A percentile compares a stretch with the other conserved stretches of the same genome.
Conservation (phyloP, 2,113 vertebrate genomes). For the Hippocampus abdominalis region DNA sequence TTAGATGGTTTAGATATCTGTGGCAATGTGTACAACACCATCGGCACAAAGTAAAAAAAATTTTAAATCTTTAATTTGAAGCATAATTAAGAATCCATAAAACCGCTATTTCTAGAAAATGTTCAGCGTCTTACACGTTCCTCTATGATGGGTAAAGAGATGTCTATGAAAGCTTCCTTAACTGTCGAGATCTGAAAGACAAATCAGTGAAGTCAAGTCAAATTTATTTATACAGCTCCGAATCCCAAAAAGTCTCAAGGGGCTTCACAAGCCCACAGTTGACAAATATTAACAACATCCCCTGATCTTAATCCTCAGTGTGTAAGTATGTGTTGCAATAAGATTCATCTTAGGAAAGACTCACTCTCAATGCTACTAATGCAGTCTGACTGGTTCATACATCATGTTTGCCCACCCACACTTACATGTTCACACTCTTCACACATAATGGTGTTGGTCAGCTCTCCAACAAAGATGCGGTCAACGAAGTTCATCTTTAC, state of each 20-base stretch:
- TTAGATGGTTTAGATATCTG: constrained; percentile 90
- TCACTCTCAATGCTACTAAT: background rate
- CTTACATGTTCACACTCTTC: constrained; percentile 98
- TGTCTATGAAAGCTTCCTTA: constrained; percentile 96
- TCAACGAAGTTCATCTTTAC: constrained; percentile 98
- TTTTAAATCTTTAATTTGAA: background rate
- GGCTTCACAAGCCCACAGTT: too few relatives aligned
- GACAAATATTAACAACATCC: too few relatives aligned
- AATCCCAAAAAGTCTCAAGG: too few relatives aligned
- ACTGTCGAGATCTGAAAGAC: constrained; percentile 87
- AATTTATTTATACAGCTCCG: too few relatives aligned
- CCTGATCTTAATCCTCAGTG: background rate
- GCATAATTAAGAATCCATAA: background rate
- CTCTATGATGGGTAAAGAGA: constrained; percentile 96
- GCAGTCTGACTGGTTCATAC: background rate
- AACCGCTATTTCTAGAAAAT: background rate
- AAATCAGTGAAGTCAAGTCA: constrained; percentile 5
- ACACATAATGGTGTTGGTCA: constrained; percentile 98
- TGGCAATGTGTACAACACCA: background rate
- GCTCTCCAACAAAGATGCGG: constrained; percentile 95
- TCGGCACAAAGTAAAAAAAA: background rate
- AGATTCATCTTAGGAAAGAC: background rate
- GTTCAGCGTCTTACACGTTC: constrained; percentile 84
- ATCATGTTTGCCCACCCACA: constrained; percentile 39
- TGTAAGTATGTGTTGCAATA: background rate